A percentile compares a stretch with the other conserved stretches of the same genome.
Conservation (phyloP, 2,113 vertebrate genomes). For the Urocitellus parryii region DNA sequence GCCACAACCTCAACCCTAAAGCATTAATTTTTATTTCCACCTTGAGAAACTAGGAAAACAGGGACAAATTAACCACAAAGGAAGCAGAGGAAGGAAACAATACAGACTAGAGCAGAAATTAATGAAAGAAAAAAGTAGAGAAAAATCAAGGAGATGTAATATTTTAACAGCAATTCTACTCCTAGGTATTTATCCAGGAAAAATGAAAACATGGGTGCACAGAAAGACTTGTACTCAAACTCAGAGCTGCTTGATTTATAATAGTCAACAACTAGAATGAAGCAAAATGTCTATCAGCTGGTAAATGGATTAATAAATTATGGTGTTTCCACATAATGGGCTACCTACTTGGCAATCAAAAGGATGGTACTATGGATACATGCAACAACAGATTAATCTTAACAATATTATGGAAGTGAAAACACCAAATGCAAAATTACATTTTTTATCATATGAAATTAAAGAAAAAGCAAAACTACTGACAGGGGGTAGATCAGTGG, state of each 20-base stretch:
- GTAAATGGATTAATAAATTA: neutral
- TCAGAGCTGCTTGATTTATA: neutral
- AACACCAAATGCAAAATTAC: neutral
- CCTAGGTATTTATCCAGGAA: neutral
- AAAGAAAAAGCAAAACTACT: neutral
- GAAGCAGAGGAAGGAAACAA: constrained; percentile 28
- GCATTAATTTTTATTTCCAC: neutral
- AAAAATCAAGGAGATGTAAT: constrained; percentile 29
- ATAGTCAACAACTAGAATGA: neutral
- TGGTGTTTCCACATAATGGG: neutral
- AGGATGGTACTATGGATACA: neutral
- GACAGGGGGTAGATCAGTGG: neutral
- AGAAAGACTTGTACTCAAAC: neutral
- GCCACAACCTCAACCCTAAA: neutral
- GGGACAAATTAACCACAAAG: neutral
- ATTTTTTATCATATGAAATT: neutral
- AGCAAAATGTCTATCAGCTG: neutral
- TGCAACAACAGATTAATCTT: neutral
- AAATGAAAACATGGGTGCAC: neutral
- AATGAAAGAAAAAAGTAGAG: constrained; percentile 21
- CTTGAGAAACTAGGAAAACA: constrained; percentile 27
- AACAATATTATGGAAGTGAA: neutral
- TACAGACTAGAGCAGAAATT: constrained; percentile 13
- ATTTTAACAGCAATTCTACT: neutral
- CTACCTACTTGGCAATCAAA: neutral